These are phyloP conservation scores for Iphiclides podalirius DNA, from an alignment of 2,888 invertebrate genomes.

Conservation along the genomic window DNA sequence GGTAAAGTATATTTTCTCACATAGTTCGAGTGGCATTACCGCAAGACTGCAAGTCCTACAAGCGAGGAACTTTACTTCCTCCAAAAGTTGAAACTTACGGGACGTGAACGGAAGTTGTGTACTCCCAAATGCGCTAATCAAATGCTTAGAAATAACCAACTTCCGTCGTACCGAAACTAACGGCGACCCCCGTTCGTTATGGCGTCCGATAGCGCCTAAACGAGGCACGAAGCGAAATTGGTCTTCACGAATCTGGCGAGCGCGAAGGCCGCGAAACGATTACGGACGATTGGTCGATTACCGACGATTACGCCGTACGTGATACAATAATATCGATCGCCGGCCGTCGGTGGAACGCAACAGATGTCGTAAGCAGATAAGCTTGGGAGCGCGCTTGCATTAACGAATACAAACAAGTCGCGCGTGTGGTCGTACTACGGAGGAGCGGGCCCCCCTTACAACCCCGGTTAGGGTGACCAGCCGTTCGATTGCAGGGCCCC, in stretches of 20 bases:
- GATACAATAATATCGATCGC: constrained; percentile 15
- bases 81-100: too few relatives aligned
- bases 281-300: constrained; percentile 1
- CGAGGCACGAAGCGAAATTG: background rate
- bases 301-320: constrained; percentile 4
- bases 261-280: background rate
- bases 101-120: too few relatives aligned
- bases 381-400: constrained; percentile 7
- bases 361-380: constrained; percentile 20
- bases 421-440: constrained; percentile 18
- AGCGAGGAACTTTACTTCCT: too few relatives aligned
- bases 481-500: too few relatives aligned
- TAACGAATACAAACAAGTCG: constrained; percentile 19
- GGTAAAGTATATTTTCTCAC: too few relatives aligned
- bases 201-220: too few relatives aligned
- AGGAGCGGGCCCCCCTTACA: background rate
- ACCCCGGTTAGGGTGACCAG: constrained; percentile 1
- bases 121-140: too few relatives aligned
- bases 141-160: too few relatives aligned
- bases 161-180: too few relatives aligned
- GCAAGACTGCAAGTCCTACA: too few relatives aligned
- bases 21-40: too few relatives aligned
- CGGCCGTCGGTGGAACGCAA: constrained; percentile 4
- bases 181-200: too few relatives aligned
- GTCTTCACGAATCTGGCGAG: background rate